Base-by-base conservation (phyloP, 2,797 vertebrate species). In the Kryptopterus vitreolus region DNA sequence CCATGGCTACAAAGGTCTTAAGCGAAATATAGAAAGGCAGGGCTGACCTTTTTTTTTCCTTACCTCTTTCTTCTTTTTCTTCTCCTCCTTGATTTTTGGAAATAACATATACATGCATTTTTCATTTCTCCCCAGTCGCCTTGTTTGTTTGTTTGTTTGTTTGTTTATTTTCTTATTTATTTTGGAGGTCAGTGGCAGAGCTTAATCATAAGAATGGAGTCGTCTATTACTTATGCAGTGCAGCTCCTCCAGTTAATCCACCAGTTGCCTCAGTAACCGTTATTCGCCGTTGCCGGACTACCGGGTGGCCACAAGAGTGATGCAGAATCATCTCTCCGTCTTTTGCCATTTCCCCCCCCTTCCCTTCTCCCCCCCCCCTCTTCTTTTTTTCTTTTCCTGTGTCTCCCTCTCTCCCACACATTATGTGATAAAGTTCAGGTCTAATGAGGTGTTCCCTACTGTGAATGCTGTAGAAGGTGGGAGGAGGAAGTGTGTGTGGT, bases 1-100 rank as follows among this genome's bases (percentile, higher is more conserved):
- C 84, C 86, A 87, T 87, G 84, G 77, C 53, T 85, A 85, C 86
- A 85, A 63, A 71, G 81, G 73, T 80, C 76, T 72, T 50, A 63
- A 78, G 52, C 43, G 7, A 43, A 29, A 58, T 26, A 78, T 55
- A 66, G 59, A 31, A 31, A 77, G 52, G 66, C 48, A 48, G n/a
- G 59, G 46, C 46, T 77, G 66, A 35, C n/a, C 26, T 53, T 53
- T 63, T 33, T 53, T 72, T 29, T 65, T 77, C n/a, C n/a, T n/a
- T n/a, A n/a, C n/a, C n/a, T n/a, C n/a, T 83, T 77, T 83, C 63
- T 58, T 43, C 10, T 59, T 1, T 38, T 50, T 62, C 53, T 38
- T 22, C 16, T 61, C 18, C 78, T n/a, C 48, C 58, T 53, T 35
- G 20, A 6, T 59, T 58, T 80, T 82, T 80, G 71, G 38, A 86